Evolutionary conservation across 2,888 invertebrate species (phyloP), one percentile per base, ranked within the genome.

Genomic region (Stenodema calcarata): DNA sequence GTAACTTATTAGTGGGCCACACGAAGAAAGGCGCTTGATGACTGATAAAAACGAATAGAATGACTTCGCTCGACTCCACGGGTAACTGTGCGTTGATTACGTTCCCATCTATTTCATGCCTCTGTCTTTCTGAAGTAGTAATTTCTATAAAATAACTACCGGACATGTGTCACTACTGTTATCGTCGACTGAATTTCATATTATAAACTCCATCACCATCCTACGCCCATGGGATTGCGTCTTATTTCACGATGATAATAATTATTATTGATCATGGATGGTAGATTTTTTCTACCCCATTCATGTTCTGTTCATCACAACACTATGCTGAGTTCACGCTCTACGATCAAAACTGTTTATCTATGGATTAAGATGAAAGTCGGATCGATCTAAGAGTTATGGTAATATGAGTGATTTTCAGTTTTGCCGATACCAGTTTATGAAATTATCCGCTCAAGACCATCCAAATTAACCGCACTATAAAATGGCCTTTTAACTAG

Each of bases 31-130:
- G 78, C 44, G 7, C 44, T 44, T 78, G 78, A 78, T 78, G 78
- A 78, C 78, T 78, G 78, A 78, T 78, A 47, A 78, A 78, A 78
- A 44, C 78, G 78, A 44, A 4, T 23, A 44, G 16, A 27, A 78
- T 78, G 41, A 78, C 78, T 78, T 35, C 62, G 78, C 78, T 42
- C 42, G 78, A 44, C 18, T 78, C 78, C 27, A 16, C 76, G 11
- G 23, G 35, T 42, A 75, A 42, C 75, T 75, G 42, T 75, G 62
- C 62, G 62, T 62, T 62, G 62, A 62, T 62, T 62, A 62, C 62
- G 27, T 62, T 62, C 62, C 62, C 62, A 62, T 62, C 62, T 18
- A 62, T 62, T 23, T 23, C 62, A 62, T 62, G 16, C 4, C 50
- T 16, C 62, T 62, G 23, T 62, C 62, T 62, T 23, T 27, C 62